Percentiles rank a stretch among this genome's conserved stretches.
These are phyloP conservation scores for Stichodactyla mertensii DNA, from an alignment of 64 coral and sea anemone genomes.

Conservation along the genomic window DNA sequence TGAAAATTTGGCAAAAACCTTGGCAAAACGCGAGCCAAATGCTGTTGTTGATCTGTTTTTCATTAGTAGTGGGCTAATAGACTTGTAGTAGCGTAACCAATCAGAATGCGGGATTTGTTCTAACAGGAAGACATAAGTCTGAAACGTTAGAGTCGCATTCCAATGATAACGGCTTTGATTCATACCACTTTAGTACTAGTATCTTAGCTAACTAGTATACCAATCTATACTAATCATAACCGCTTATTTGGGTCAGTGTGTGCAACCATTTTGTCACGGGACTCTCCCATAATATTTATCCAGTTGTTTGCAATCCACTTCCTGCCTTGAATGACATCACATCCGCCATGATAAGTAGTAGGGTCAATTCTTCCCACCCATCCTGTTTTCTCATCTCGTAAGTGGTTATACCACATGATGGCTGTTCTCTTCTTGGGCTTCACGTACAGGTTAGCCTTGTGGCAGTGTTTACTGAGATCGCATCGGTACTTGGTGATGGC, in stretches of 20 bases:
- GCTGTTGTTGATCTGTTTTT: too few species aligned
- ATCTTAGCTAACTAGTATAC: too few species aligned
- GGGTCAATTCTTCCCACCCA: slow-evolving; percentile 68
- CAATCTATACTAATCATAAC: background rate
- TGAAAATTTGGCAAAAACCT: too few species aligned
- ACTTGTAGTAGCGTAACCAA: too few species aligned
- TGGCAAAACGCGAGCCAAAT: too few species aligned
- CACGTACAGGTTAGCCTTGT: slow-evolving; percentile 78
- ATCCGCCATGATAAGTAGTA: slow-evolving; percentile 80
- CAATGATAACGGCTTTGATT: too few species aligned
- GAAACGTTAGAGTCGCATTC: too few species aligned
- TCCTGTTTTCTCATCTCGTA: slow-evolving; percentile 49
- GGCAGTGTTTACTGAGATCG: slow-evolving; percentile 78
- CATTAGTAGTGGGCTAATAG: too few species aligned
- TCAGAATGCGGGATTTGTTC: too few species aligned
- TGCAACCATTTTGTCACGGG: slow-evolving; percentile 56
- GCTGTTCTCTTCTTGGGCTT: slow-evolving; percentile 61
- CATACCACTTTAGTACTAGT: too few species aligned
- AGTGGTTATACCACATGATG: slow-evolving; percentile 91
- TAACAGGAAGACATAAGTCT: too few species aligned
- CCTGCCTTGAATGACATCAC: slow-evolving; percentile 70
- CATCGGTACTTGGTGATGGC: slow-evolving; percentile 78
- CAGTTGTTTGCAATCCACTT: slow-evolving; percentile 96
- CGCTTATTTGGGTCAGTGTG: slow-evolving; percentile 59
- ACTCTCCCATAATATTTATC: slow-evolving; percentile 81